phyloP scores from a whole-genome alignment of 2,797 vertebrate species.

The Gouania willdenowi region DNA sequence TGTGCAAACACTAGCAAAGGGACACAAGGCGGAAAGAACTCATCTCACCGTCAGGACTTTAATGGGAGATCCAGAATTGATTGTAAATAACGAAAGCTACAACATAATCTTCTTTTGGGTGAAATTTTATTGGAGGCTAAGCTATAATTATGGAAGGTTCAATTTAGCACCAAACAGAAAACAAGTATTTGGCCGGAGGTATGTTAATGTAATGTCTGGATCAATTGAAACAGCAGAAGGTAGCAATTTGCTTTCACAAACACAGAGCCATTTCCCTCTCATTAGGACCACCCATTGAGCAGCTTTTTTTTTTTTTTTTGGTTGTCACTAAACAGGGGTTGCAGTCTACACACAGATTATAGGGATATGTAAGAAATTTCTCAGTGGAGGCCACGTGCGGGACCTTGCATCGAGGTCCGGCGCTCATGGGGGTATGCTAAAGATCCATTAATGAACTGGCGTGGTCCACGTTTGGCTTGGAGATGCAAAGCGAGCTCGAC shows the following conservation, averaged over 20 bases:
- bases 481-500: conserved; percentile 31
- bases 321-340: conserved; percentile 1
- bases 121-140: conserved; percentile 19
- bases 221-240: conserved; percentile 31
- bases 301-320: not conserved
- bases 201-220: conserved; percentile 28
- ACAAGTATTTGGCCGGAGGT: conserved; percentile 34
- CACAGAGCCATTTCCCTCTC: conserved; percentile 35
- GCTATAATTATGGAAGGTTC: conserved; percentile 41
- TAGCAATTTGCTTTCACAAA: conserved; percentile 44
- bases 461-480: conserved; percentile 22
- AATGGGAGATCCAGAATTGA: conserved; percentile 9
- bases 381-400: conserved; percentile 18
- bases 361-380: conserved; percentile 20
- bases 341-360: conserved; percentile 24
- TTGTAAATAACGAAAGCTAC: conserved; percentile 14
- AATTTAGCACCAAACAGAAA: conserved; percentile 37
- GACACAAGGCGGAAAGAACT: conserved; percentile 1
- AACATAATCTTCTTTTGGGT: conserved; percentile 10
- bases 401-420: conserved; percentile 43
- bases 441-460: conserved; percentile 71
- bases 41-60: conserved; percentile 3
- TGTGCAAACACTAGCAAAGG: conserved; percentile 20
- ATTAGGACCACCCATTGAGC: conserved; percentile 37
- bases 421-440: conserved; percentile 37